Base-by-base conservation (phyloP, 2,113 vertebrate genomes). In the Ciconia boyciana region DNA sequence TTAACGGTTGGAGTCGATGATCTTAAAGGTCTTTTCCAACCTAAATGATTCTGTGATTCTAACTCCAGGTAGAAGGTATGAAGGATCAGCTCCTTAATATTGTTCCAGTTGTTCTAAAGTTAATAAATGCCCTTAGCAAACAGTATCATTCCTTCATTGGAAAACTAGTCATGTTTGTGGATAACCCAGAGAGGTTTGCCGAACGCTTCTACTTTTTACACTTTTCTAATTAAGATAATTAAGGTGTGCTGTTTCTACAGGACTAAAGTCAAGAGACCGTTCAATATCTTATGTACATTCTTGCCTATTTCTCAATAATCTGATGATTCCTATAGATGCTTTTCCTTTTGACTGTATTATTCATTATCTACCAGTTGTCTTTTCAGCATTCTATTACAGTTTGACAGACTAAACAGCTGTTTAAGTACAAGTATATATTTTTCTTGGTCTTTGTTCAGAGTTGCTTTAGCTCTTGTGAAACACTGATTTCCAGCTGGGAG, bases 401-500 rank as follows among this genome's bases (percentile, higher is more conserved):
- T 87, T 89, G 89, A 94, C 55, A 93, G 66, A 82, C 39, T 90
- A 91, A 90, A 92, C 83, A 95, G 72, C 89, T 96, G 92, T 89
- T 96, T 95, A 97, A 96, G 83, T 92, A 55, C 86, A 95, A 87
- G 69, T 74, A 94, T 95, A 66, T 97, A 74, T 97, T 96, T 96
- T 95, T 90, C 78, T 93, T 96, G 92, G 94, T 92, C 84, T 94
- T 87, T 94, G 66, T 94, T 96, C 94, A 87, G 92, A 75, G 81
- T 90, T 94, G 83, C 94, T 93, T 95, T 85, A 94, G 83, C 72
- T 94, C 89, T 96, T 94, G 81, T 86, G 94, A 96, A 93, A 92
- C 72, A 74, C 75, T 69, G 89, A 83, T 93, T 91, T 97, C 96
- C 97, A 97, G 95, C 96, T 97, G 97, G 93, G 95, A 97, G 85